phyloP scores from a whole-genome alignment of 2,113 vertebrate species.

The Eolophus roseicapilla region DNA sequence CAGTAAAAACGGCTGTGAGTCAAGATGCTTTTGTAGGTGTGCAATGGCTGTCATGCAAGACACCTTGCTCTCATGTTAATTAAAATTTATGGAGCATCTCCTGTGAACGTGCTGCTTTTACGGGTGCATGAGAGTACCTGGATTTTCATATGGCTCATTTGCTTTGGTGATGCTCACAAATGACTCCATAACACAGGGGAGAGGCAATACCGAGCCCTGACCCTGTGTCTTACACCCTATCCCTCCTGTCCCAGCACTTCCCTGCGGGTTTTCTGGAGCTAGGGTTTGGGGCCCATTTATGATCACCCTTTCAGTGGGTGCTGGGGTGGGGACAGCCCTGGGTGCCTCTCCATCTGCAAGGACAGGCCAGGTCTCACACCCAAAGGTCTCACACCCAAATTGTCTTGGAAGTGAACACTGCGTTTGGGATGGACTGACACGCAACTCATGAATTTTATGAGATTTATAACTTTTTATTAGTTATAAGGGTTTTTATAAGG shows the following conservation, averaged over 20 bases:
- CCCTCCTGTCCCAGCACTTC: neutral
- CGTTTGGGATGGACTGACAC: neutral
- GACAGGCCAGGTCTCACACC: neutral
- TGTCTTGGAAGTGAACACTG: neutral
- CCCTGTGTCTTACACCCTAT: neutral
- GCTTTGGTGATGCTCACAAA: neutral
- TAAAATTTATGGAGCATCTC: neutral
- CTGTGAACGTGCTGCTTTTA: neutral
- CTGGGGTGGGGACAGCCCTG: neutral
- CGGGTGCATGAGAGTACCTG: neutral
- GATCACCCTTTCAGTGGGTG: accelerated
- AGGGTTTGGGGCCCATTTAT: accelerated
- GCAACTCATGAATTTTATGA: neutral
- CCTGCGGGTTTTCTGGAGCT: neutral
- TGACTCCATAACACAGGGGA: neutral
- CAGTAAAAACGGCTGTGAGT: neutral
- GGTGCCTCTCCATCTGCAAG: neutral
- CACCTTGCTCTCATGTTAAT: neutral
- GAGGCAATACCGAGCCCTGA: neutral
- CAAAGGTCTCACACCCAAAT: too few relatives aligned
- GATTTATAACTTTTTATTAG: neutral
- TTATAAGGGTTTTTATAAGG: neutral
- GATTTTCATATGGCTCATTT: neutral
- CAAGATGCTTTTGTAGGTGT: neutral
- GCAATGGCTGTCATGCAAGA: neutral